Base-by-base conservation (phyloP, 2,797 vertebrate species). In the Fundulus diaphanus region DNA sequence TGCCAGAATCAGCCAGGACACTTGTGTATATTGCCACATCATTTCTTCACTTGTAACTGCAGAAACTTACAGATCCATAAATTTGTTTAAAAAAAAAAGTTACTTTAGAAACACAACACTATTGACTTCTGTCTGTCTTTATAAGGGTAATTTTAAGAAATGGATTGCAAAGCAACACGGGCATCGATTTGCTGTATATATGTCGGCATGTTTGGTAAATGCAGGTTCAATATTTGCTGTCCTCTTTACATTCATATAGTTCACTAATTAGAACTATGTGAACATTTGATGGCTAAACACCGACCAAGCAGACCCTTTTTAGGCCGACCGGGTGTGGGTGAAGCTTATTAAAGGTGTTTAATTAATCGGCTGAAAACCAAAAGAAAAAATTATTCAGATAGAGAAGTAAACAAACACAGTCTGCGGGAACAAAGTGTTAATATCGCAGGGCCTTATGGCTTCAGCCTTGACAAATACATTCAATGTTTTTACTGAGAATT, bases 221-320 rank as follows among this genome's bases (percentile, higher is more conserved):
- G 13, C 37, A 29, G 57, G 20, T 54, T 31, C 52, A 49, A 24
- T 73, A 37, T 42, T 74, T 40, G 3, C 13, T 78, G 35, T 70
- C 22, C 1, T 69, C 73, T 75, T 66, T 72, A 37, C 59, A 63
- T 49, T 54, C 31, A 65, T 44, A 31, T 29, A 57, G 54, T 29
- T 57, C 27, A 29, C 56, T 51, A 44, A 51, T 18, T 52, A 46
- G 74, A 72, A 68, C 73, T 72, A 35, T 56, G n/a, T 40, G 54
- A 24, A 46, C 24, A 29, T 76, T 54, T 51, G 67, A 35, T 35
- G 44, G 40, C 66, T 73, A 68, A 78, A 71, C 44, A 48, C 35
- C 1, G 63, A 70, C 48, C 27, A 15, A 27, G 16, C 15, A 71
- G 48, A 27, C 8, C 35, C 65, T 63, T 65, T 63, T 0, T 29